Base-by-base conservation (phyloP, 2,113 vertebrate genomes). In the Prionailurus bengalensis region DNA sequence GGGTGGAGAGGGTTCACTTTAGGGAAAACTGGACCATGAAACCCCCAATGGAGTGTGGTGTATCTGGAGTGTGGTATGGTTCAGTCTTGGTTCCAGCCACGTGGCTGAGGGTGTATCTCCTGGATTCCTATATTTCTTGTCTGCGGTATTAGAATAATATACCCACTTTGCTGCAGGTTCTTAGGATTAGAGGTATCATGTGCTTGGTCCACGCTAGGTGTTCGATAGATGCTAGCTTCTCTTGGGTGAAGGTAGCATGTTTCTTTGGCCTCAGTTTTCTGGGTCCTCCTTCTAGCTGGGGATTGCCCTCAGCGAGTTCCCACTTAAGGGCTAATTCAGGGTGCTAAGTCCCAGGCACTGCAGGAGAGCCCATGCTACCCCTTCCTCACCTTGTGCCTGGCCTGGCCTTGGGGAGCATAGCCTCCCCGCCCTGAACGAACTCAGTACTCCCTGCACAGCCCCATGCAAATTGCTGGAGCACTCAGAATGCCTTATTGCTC, bases 381-480 rank as follows among this genome's bases (percentile, higher is more conserved):
- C 61, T 78, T 65, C 80, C n/a, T 66, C 65, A 39, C 58, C 51
- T 51, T 39, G 73, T 7, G 65, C 66, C 58, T 55, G 73, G 17
- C 63, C 83, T 25, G 27, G 82, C 78, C 82, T 51, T 25, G 86
- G 97, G 89, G 86, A 91, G 33, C 29, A 53, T 53, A 53, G 31
- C 61, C 58, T 21, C 58, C 51, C 58, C 58, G 7, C 74, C 42
- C 42, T 39, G 8, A 9, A 4, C 48, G 74, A 48, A 90, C 95
- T 89, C 95, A 86, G 10, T 91, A 19, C 74, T 87, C 92, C 83
- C 96, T 53, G 76, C 73, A 61, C 66, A 82, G 94, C 92, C 70
- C 94, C 89, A 61, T 85, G 96, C 92, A 96, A 39, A 94, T 97
- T 11, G 96, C 92, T 68, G 45, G 95, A 96, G 95, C 21, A 16